These are phyloP conservation scores for Caerostris extrusa DNA, from an alignment of 1,140 invertebrate genomes.

Conservation along the genomic window DNA sequence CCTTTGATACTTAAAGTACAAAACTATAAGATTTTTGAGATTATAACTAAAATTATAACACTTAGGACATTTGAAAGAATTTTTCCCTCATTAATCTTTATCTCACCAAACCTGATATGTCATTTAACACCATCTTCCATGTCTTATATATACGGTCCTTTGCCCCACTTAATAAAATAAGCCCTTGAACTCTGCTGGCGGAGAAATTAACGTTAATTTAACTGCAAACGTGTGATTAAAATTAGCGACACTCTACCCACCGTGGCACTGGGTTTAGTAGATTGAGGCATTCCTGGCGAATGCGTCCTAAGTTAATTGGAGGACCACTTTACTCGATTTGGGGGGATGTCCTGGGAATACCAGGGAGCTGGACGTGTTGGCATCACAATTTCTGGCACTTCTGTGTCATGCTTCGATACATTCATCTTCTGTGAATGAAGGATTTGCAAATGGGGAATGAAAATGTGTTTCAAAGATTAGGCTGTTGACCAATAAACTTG, in stretches of 20 bases:
- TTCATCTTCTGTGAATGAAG: too few species aligned
- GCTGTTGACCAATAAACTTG: too few species aligned
- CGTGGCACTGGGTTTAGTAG: background rate
- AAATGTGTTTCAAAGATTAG: too few species aligned
- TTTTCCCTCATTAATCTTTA: too few species aligned
- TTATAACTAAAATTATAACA: too few species aligned
- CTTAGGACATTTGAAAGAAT: too few species aligned
- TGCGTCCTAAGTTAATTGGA: constrained; percentile 25
- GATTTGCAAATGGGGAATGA: too few species aligned
- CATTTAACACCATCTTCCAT: too few species aligned
- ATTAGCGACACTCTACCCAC: background rate
- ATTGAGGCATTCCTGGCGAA: background rate
- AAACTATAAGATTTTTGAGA: too few species aligned
- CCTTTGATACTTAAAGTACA: too few species aligned
- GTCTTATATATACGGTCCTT: background rate
- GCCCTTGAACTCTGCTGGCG: background rate
- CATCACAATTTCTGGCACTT: background rate
- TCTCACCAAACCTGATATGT: too few species aligned
- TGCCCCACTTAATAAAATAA: constrained; percentile 9
- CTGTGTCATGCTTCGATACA: background rate
- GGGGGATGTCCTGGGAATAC: background rate
- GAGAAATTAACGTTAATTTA: constrained; percentile 25
- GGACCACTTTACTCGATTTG: constrained; percentile 31
- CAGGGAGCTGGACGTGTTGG: background rate
- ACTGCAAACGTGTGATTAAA: constrained; percentile 25